Base-by-base conservation (phyloP, 1,140 invertebrate genomes). In the Heterodera schachtii region DNA sequence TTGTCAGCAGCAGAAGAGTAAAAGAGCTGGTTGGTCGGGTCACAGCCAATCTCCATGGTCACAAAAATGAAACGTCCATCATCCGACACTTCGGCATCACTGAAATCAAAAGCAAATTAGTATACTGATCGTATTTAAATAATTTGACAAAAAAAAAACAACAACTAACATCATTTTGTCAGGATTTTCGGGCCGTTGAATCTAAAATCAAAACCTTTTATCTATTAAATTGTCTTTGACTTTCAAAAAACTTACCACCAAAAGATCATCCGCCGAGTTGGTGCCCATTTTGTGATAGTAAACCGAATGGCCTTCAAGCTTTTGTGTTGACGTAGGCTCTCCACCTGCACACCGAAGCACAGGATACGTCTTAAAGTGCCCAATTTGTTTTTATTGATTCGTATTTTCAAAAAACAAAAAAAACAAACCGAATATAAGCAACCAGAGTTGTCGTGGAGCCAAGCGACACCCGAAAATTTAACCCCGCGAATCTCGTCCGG, bases 231-330 rank as follows among this genome's bases (percentile, higher is more conserved):
- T 52, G 49, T 52, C 57, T 19, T 52, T 52, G 0, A 52, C 49
- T 52, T 52, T 52, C 6, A 52, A 52, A 52, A 52, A 16, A 94
- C 57, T 64, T 64, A 64, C 94, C 71, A 94, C 94, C 66, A 97
- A 89, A 41, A 97, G 91, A 92, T 99, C 97, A 81, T 96, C 93
- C 3, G 93, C 92, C 90, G 97, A 96, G 21, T 93, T 91, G 41
- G 95, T 97, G 81, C 94, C 94, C 52, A 99, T 86, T 76, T 91
- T 90, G 91, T 99, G 97, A 91, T 96, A 99, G 90, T 94, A 98
- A 8, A 99, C 91, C 90, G 97, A 97, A 90, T 99, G 96, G 91
- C 96, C 93, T 88, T 94, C 92, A 90, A 94, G 95, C 80, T 93
- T 92, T 73, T 93, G 93, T 0, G 95, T 97, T 91, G 97, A 95